A percentile compares a stretch with the other conserved stretches of the same genome.
Conservation (phyloP, 2,797 vertebrate genomes). For the Chrosomus eos region DNA sequence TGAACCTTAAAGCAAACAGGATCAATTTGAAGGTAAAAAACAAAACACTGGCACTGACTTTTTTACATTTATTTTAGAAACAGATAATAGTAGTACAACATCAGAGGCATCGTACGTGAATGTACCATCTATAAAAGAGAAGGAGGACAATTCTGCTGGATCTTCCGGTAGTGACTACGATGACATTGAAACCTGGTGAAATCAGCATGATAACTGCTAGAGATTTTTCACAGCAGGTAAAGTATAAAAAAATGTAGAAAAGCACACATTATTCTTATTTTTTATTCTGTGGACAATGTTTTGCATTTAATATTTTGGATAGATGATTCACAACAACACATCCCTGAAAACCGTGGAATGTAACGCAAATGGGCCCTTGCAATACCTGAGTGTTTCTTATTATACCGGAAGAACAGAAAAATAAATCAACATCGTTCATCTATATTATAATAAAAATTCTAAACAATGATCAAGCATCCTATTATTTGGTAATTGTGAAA, state of each 20-base stretch:
- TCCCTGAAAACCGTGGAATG: constrained; percentile 18
- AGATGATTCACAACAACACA: background rate
- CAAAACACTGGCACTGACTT: background rate
- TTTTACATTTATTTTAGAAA: constrained; percentile 17
- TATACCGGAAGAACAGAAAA: background rate
- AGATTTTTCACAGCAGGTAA: constrained; percentile 1
- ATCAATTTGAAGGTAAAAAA: background rate
- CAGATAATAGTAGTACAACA: constrained; percentile 59
- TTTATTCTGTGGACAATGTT: constrained; percentile 14
- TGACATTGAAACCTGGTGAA: constrained; percentile 52
- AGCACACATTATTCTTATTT: background rate
- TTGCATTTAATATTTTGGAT: constrained; percentile 1
- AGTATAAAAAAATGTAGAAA: background rate
- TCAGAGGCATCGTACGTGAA: constrained; percentile 61
- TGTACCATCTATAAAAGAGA: constrained; percentile 34
- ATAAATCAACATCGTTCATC: background rate
- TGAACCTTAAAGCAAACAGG: background rate
- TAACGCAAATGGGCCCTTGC: background rate
- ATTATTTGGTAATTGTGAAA: background rate
- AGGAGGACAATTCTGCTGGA: background rate
- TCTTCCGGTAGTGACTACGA: constrained; percentile 58
- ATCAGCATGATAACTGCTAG: background rate
- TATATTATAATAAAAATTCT: background rate
- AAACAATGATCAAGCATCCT: background rate
- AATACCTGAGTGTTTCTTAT: constrained; percentile 16